Evolutionary conservation across 2,113 vertebrate species (phyloP), one percentile per base, ranked within the genome.

Genomic region (Neolamprologus caudopunctatus): DNA sequence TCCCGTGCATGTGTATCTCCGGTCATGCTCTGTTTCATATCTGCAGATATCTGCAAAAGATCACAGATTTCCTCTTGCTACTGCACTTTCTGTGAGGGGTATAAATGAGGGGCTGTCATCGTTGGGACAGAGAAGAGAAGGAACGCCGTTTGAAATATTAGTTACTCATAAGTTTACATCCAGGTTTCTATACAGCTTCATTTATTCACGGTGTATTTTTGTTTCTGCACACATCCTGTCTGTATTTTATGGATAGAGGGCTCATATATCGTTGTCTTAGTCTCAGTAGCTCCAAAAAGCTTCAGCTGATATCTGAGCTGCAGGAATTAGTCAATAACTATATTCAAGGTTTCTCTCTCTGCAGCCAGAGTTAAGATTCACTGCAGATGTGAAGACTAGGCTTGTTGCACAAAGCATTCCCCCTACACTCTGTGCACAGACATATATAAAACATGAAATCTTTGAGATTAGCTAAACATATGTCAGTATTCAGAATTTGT

Each of bases 301-400:
- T 87, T 84, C 73, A 28, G 73, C 19, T 4, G 84, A 31, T 37
- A 86, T 80, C 63, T 80, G 81, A 92, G 83, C 87, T 35, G 84
- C 61, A 86, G 87, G 84, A 88, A 75, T 71, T 4, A 9, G 26
- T 40, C 57, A 11, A 61, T 7, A 37, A 26, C 58, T 42, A 10
- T 14, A 53, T 81, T 85, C 88, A 42, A 87, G 88, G 89, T 90
- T 88, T 85, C 66, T 88, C 83, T 50, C 87, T 90, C 84, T 85
- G 47, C 66, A 12, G 85, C 37, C 61, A 19, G 40, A 11, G 9
- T 2, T 21, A 2, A 12, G 21, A 88, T 84, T 78, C 55, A n/a
- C 58, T 79, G 68, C 84, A 78, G 71, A 31, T 79, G 81, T 24
- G 9, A 81, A 5, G 14, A 81, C 42, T 5, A 50, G 4, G 26